phyloP scores from a whole-genome alignment of 2,113 vertebrate species.

The Triplophysa siluroides region DNA sequence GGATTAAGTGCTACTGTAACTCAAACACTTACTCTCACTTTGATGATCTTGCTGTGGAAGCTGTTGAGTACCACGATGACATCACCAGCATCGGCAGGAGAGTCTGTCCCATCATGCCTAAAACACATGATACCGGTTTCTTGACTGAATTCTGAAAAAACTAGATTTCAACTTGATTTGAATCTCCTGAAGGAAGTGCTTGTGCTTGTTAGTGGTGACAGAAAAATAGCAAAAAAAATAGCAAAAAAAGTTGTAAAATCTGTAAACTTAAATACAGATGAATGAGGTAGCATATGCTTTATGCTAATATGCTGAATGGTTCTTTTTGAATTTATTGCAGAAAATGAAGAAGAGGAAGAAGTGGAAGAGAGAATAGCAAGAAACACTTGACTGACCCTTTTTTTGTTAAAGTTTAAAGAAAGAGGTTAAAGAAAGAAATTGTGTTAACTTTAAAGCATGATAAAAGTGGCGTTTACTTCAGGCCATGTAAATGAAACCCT shows the following conservation, averaged over 20 bases:
- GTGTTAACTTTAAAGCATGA: conserved; percentile 3
- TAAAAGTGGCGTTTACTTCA: background rate
- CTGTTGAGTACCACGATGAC: conserved; percentile 85
- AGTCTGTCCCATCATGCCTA: conserved; percentile 92
- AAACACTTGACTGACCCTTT: background rate
- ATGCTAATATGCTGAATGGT: background rate
- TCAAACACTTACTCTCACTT: conserved; percentile 83
- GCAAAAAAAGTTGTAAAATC: too few relatives aligned
- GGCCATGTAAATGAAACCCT: conserved; percentile 6
- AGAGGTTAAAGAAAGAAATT: background rate
- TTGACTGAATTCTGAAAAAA: too few relatives aligned
- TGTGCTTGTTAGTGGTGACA: too few relatives aligned
- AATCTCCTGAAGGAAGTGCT: too few relatives aligned
- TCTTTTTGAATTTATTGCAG: background rate
- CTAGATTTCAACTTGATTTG: too few relatives aligned
- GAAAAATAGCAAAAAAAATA: too few relatives aligned
- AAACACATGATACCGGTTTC: conserved; percentile 22
- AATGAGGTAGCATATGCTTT: background rate
- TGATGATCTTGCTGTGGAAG: conserved; percentile 95
- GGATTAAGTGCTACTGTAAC: background rate
- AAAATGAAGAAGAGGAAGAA: background rate
- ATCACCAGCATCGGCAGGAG: conserved; percentile 73
- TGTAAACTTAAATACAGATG: background rate
- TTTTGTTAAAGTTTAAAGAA: background rate
- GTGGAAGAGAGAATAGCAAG: background rate